Evolutionary conservation across 2,797 vertebrate species (phyloP).

Genomic region (Lepilemur ruficaudatus): DNA sequence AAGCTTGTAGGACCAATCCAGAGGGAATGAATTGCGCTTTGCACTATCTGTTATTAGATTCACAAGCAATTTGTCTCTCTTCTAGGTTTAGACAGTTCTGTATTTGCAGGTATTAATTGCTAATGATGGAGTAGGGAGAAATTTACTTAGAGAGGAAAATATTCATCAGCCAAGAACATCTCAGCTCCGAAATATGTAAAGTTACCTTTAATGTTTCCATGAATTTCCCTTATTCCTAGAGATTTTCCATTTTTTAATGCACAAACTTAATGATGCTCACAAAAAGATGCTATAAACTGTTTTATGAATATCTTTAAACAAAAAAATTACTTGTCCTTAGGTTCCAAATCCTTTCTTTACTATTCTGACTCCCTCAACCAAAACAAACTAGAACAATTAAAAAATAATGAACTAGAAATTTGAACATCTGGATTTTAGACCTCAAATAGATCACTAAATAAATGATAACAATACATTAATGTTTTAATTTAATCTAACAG

Average conservation of each 20-base stretch:
- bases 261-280: slow-evolving; percentile 57
- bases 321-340: slow-evolving; percentile 17
- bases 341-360: slow-evolving; percentile 12
- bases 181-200: neutral
- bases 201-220: neutral
- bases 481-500: neutral
- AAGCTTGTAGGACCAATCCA: slow-evolving; percentile 50
- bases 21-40: neutral
- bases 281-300: slow-evolving; percentile 27
- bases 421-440: neutral
- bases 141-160: slow-evolving; percentile 8
- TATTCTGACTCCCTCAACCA: slow-evolving; percentile 39
- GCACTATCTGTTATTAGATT: neutral
- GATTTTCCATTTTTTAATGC: neutral
- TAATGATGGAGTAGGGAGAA: neutral
- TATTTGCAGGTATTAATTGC: slow-evolving; percentile 4
- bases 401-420: neutral
- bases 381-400: slow-evolving; percentile 45
- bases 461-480: neutral
- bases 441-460: neutral
- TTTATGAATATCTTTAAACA: slow-evolving; percentile 39
- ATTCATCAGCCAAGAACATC: neutral
- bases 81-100: neutral
- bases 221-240: neutral
- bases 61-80: neutral